These are phyloP conservation scores for Elgaria multicarinata DNA, from an alignment of 2,113 vertebrate genomes.

Conservation along the genomic window DNA sequence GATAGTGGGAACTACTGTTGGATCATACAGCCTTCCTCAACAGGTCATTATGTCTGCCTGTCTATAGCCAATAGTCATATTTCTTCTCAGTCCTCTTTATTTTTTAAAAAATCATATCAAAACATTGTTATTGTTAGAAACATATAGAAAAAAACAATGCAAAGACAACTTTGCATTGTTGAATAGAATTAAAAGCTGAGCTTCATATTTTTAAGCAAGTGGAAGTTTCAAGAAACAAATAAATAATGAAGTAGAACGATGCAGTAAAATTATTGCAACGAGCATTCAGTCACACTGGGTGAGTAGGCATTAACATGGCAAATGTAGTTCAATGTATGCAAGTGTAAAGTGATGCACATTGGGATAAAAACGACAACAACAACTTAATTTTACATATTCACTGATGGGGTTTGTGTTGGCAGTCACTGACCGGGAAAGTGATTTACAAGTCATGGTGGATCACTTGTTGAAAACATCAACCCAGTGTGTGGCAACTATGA, in stretches of 20 bases:
- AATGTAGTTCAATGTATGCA: too few species aligned
- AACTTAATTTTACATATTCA: too few species aligned
- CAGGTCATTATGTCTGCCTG: conserved; percentile 6
- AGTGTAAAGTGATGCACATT: too few species aligned
- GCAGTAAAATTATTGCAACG: conserved; percentile 47
- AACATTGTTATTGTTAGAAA: neutral
- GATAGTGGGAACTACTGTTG: conserved; percentile 46
- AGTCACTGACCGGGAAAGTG: too few species aligned
- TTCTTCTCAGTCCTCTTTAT: conserved; percentile 17
- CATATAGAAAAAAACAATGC: conserved; percentile 19
- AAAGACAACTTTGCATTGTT: conserved; percentile 1
- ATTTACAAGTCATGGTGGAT: too few species aligned
- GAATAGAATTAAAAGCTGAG: neutral
- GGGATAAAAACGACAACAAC: too few species aligned
- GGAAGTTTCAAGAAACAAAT: conserved; percentile 34
- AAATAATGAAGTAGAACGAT: neutral
- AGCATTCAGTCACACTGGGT: too few species aligned
- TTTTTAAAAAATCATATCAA: neutral
- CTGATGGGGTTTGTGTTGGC: too few species aligned
- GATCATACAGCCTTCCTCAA: conserved; percentile 19
- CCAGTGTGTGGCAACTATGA: too few species aligned
- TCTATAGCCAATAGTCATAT: conserved; percentile 17
- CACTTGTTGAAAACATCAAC: too few species aligned
- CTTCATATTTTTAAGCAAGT: conserved; percentile 14
- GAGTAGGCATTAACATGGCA: too few species aligned